These are phyloP conservation scores for Pachyseris speciosa DNA, from an alignment of 64 coral and sea anemone genomes.

Conservation along the genomic window DNA sequence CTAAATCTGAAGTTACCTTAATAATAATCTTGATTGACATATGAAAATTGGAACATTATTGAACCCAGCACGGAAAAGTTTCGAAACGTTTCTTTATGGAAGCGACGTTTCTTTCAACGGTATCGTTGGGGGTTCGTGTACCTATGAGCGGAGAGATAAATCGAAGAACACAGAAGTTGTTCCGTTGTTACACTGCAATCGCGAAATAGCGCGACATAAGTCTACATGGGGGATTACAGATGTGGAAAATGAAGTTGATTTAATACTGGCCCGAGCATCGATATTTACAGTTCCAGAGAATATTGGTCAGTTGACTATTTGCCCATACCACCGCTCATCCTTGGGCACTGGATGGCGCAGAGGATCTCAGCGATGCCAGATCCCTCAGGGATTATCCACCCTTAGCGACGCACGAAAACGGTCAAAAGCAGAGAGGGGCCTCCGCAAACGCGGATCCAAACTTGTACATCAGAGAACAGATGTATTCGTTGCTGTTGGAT, in stretches of 20 bases:
- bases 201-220: slow-evolving; percentile 25
- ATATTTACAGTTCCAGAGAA: slow-evolving; percentile 20
- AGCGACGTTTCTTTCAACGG: too few species aligned
- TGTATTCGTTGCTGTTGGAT: slow-evolving; percentile 54
- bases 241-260: slow-evolving; percentile 13
- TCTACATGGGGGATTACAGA: background rate
- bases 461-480: slow-evolving; percentile 11
- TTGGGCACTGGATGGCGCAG: slow-evolving; percentile 72
- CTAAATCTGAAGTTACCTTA: too few species aligned
- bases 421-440: slow-evolving; percentile 35
- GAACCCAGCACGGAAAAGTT: too few species aligned
- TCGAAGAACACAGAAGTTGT: too few species aligned
- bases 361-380: slow-evolving; percentile 50
- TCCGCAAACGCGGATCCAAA: slow-evolving; percentile 26
- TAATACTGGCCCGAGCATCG: slow-evolving; percentile 27
- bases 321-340: slow-evolving; percentile 55
- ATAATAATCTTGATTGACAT: too few species aligned
- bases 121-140: too few species aligned
- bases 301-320: slow-evolving; percentile 32
- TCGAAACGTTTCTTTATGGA: too few species aligned
- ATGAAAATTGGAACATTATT: too few species aligned
- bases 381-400: slow-evolving; percentile 32
- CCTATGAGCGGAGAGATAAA: too few species aligned
- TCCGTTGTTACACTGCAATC: background rate
- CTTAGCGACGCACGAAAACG: slow-evolving; percentile 27